Base-by-base conservation (phyloP, 2,113 vertebrate genomes). In the Harpagus bidentatus region DNA sequence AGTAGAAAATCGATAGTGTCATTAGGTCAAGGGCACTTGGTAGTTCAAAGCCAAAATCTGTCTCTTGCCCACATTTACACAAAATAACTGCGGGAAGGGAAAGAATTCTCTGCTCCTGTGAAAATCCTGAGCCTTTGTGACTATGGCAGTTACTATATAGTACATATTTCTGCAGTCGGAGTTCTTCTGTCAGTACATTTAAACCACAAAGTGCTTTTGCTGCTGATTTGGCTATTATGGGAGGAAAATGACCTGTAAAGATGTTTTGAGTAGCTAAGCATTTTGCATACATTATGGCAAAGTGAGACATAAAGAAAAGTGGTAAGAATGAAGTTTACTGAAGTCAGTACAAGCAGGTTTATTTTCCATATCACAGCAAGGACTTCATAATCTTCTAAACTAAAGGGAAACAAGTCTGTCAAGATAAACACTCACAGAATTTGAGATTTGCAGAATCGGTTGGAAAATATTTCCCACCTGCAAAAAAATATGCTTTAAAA, bases 161-260 rank as follows among this genome's bases (percentile, higher is more conserved):
- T 95, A 95, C 55, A n/a, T 97, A 95, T 93, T 98, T 97, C 91
- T 87, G 76, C 89, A 90, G 45, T 84, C 88, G 96, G 84, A 92
- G 32, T 89, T 82, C 84, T 97, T 95, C n/a, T 77, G 87, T 92
- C 95, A 90, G 69, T 95, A 87, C 63, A 47, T 96, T 97, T 97
- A 97, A 97, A 90, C 94, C 81, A 94, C 85, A 73, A 97, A 97
- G 79, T 91, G 52, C 63, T 97, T 97, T 96, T 97, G 91, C 93
- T 94, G 86, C 82, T 97, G 93, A 95, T 98, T 98, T 71, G 61
- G 82, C 78, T 97, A 84, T 97, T 97, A 97, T 86, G 82, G 96
- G 90, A 97, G 88, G 89, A 98, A 98, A 98, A 98, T 96, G 53
- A 97, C 97, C 97, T 97, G 94, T 86, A 98, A 97, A 97, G 67